phyloP scores from a whole-genome alignment of 2,113 vertebrate species.

The Corythornis cristatus region DNA sequence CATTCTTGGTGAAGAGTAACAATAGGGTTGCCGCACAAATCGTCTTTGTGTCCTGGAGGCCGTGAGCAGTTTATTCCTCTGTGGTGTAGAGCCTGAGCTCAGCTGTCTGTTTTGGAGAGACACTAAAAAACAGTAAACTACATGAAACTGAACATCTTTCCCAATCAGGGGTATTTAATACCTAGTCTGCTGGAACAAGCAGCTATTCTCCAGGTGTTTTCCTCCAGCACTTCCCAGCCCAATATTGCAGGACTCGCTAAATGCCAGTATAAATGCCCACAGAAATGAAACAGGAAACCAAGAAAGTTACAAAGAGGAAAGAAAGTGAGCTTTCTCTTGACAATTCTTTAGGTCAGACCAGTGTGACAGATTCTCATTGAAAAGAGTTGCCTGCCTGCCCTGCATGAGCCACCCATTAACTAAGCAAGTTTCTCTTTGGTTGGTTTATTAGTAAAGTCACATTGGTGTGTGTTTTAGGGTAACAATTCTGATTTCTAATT shows the following conservation, averaged over 20 bases:
- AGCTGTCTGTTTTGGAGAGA: background rate
- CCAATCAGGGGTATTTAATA: background rate
- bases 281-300: slow-evolving; percentile 3
- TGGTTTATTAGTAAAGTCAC: background rate
- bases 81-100: background rate
- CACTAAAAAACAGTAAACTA: background rate
- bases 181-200: background rate
- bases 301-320: background rate
- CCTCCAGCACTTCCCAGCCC: background rate
- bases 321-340: background rate
- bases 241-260: background rate
- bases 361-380: background rate
- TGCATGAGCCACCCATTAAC: background rate
- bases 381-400: background rate
- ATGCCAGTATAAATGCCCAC: background rate
- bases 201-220: background rate
- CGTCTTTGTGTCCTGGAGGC: background rate
- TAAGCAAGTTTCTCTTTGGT: background rate
- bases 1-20: background rate
- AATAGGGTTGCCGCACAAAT: background rate
- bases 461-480: background rate
- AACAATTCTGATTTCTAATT: background rate
- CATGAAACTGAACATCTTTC: background rate
- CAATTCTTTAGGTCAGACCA: background rate
- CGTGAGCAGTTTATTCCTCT: background rate